A percentile compares a stretch with the other conserved stretches of the same genome.
These are phyloP conservation scores for Panthera tigris DNA, from an alignment of 2,113 vertebrate species.

Conservation along the genomic window DNA sequence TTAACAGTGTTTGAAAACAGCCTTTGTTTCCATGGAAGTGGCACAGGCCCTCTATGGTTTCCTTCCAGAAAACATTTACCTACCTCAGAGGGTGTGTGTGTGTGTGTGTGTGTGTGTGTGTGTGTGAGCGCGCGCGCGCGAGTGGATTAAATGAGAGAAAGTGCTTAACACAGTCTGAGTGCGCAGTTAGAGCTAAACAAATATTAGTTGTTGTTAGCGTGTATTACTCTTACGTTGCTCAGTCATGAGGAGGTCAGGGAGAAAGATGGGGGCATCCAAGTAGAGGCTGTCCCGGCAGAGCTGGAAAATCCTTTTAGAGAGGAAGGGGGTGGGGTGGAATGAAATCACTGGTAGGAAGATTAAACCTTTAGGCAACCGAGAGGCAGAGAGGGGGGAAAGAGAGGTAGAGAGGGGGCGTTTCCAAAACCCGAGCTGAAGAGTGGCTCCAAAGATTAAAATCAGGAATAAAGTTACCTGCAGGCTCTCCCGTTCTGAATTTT, in stretches of 20 bases:
- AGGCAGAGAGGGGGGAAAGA: constrained; percentile 74
- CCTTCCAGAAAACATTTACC: constrained; percentile 75
- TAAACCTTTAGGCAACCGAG: constrained; percentile 49
- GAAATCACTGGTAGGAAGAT: not conserved
- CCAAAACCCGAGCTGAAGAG: constrained; percentile 89
- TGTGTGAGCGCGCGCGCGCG: no score
- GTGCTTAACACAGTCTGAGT: constrained; percentile 46
- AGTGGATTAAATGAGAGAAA: constrained; percentile 61
- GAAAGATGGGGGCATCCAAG: not conserved
- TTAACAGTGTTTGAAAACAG: constrained; percentile 87
- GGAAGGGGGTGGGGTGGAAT: not conserved
- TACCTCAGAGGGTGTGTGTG: constrained; percentile 55
- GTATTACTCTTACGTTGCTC: not conserved
- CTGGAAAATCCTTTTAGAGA: not conserved
- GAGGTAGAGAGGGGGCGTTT: constrained; percentile 80
- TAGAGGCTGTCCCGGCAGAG: not conserved
- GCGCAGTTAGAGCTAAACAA: constrained; percentile 59
- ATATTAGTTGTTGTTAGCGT: constrained; percentile 30
- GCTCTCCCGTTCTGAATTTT: not conserved
- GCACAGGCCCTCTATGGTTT: constrained; percentile 78
- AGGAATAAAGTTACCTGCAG: not conserved
- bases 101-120: not conserved
- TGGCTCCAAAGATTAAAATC: constrained; percentile 80
- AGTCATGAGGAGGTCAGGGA: not conserved
- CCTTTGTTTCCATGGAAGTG: constrained; percentile 86